Evolutionary conservation across 2,888 invertebrate species (phyloP), one percentile per base, ranked within the genome.

Genomic region (Drosophila putrida): DNA sequence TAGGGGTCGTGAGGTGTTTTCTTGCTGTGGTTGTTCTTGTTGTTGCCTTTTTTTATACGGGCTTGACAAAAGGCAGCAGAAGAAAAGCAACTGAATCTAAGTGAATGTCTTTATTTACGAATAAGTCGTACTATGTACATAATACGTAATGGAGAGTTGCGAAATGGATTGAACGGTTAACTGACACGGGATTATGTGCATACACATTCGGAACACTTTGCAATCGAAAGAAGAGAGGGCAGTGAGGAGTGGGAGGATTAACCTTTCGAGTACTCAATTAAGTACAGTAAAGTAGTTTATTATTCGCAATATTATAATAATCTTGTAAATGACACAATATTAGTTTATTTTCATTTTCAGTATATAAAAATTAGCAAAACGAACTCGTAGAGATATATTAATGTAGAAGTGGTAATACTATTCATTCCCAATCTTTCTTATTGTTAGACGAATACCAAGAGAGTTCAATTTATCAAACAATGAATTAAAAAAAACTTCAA

Each of bases 161-260:
- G 70, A 81, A 81, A 86, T 80, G 67, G 73, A 72, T 82, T 70
- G 80, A 64, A 69, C 66, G 59, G 80, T 76, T 69, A 82, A 71
- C 71, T 75, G 75, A 78, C 74, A 73, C 74, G 74, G 71, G 71
- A 75, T 76, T 74, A 74, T 64, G 65, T 53, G 27, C 28, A 28
- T 27, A 6, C 15, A 11, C 3, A 50, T 20, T 20, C 20, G 20
- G 3, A n/a, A n/a, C 39, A 38, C 15, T 15, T 6, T 5, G 36
- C 13, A 3, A 9, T 4, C 4, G 20, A 20, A 2, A 27, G 4
- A 6, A 25, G 9, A 15, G 36, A 2, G 20, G 9, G 11, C 27
- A 2, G 11, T n/a, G 20, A 31, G n/a, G 20, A 25, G n/a, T 15
- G 10, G 54, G 6, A 44, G 13, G 15, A 3, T 27, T 54, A 36